Base-by-base conservation (phyloP, 1,140 invertebrate genomes). In the Calliopsis andreniformis region DNA sequence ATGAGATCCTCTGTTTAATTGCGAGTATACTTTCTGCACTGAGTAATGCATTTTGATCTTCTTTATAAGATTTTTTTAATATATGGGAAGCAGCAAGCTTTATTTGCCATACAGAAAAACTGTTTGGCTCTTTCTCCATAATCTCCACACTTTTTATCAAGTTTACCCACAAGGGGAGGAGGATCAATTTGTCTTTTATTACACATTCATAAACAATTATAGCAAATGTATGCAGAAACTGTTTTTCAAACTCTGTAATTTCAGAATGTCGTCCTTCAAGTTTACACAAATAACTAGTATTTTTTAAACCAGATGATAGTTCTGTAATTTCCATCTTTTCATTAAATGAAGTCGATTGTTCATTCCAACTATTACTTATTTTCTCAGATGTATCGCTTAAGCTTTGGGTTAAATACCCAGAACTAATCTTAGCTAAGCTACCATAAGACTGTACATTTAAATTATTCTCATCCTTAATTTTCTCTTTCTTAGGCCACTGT, bases 151-250 rank as follows among this genome's bases (percentile, higher is more conserved):
- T 95, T 92, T 96, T 95, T 70, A 95, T 91, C 61, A 96, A 93
- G 18, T 93, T 93, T 5, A 96, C 92, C 93, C 95, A 96, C 68
- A 96, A 93, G 5, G 96, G 94, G 75, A 98, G 89, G 23, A 97
- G 93, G 86, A 95, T 95, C 63, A 97, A 91, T 88, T 97, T 97
- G 90, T 98, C 97, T 86, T 95, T 95, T 1, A 97, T 95, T 0
- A 97, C 95, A 76, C 97, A 98, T 88, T 98, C 97, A 86, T 98
- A 97, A 42, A 97, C 95, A 30, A 97, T 91, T 85, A 95, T 94
- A 35, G 95, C 95, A 43, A 98, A 91, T 18, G 94, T 93, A 87
- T 97, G 95, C 43, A 95, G 90, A 70, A 95, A 93, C 20, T 94
- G 88, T 69, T 90, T 89, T 86, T 95, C 94, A 47, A 93, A 92